Base-by-base conservation (phyloP, 2,113 vertebrate species). In the Coregonus clupeaformis region DNA sequence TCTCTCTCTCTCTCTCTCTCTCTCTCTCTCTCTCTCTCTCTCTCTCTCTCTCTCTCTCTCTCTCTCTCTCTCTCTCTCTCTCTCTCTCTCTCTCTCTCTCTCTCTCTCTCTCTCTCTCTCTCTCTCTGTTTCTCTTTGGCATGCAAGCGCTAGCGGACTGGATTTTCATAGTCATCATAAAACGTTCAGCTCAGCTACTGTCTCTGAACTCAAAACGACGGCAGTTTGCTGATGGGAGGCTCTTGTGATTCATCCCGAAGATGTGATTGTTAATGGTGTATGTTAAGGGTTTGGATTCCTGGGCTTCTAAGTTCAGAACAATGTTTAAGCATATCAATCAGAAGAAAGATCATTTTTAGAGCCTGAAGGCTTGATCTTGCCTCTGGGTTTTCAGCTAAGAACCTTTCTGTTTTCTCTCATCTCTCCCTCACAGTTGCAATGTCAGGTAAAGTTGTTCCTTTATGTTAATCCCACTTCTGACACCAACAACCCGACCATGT, bases 301-400 rank as follows among this genome's bases (percentile, higher is more conserved):
- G 25, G 52, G 67, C 71, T 55, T 55, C 36, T 42, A 12, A 1
- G 30, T 42, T 42, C 47, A 29, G 49, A 72, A 66, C 72, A 64
- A 82, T 42, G 82, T 86, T 82, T 75, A 71, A 76, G 73, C 29
- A 24, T 80, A 83, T 86, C 79, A 86, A 76, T 86, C 82, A 79
- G 77, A 6, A 78, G 71, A 57, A 60, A 60, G 67, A 59, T 55
- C 60, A 36, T 42, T 72, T 79, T 82, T 65, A 42, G 13, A 74
- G 84, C 74, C 82, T 76, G 6, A 13, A n/a, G 80, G 71, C 79
- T 79, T 65, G 68, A 74, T 83, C 83, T 80, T 68, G 77, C 87
- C 70, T 52, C 77, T 25, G 87, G 82, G 72, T 65, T 78, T 65
- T 82, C 65, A 24, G 67, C 68, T 69, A 32, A 52, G 64, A 77